Conservation (phyloP, 2,113 vertebrate genomes). For the Beaufortia kweichowensis region DNA sequence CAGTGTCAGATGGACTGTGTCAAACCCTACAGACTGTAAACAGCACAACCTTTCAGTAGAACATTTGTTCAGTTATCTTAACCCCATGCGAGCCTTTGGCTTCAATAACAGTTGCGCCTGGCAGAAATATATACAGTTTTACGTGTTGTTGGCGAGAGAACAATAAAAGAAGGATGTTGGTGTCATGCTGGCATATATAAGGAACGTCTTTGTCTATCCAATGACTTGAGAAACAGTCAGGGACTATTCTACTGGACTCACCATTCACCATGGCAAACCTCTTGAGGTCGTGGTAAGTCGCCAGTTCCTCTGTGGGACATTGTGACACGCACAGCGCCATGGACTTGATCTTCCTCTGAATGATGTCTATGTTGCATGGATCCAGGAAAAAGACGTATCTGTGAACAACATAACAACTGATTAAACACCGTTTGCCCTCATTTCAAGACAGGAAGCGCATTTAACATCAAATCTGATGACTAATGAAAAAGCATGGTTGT, state of each 20-base stretch:
- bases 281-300: conserved; percentile 86
- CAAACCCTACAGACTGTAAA: conserved; percentile 25
- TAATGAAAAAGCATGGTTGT: conserved; percentile 15
- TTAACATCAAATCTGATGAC: conserved; percentile 15
- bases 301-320: conserved; percentile 85
- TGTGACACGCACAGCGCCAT: conserved; percentile 90
- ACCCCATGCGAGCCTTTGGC: neutral
- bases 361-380: conserved; percentile 92
- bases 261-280: conserved; percentile 91
- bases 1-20: conserved; percentile 43
- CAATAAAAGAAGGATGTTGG: conserved; percentile 21
- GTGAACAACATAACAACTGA: conserved; percentile 40
- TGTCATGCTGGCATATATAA: conserved; percentile 23
- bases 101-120: neutral
- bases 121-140: conserved; percentile 21
- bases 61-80: conserved; percentile 60
- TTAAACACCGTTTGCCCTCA: neutral
- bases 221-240: conserved; percentile 32
- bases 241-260: conserved; percentile 70
- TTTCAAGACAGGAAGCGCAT: neutral
- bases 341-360: conserved; percentile 90
- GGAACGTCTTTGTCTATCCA: conserved; percentile 41
- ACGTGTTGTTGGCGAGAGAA: conserved; percentile 26
- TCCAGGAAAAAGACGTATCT: conserved; percentile 98
- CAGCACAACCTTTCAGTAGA: conserved; percentile 50